phyloP scores from a whole-genome alignment of 2,888 invertebrate genomes.

The Microctonus hyperodae region DNA sequence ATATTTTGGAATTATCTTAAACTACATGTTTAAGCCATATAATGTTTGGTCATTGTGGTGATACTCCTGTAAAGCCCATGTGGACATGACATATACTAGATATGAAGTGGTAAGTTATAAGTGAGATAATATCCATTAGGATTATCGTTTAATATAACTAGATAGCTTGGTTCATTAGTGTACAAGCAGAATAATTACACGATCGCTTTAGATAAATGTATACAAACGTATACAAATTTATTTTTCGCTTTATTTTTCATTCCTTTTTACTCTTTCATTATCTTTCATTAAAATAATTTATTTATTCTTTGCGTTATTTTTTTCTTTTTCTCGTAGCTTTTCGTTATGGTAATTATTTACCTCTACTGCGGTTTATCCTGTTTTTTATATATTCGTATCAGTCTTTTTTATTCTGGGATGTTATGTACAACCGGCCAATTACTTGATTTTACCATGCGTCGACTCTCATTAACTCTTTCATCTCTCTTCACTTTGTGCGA shows the following conservation, averaged over 20 bases:
- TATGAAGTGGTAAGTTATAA: constrained; percentile 20
- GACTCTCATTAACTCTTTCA: background rate
- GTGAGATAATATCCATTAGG: constrained; percentile 39
- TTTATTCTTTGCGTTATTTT: background rate
- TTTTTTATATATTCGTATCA: background rate
- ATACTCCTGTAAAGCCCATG: background rate
- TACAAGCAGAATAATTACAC: constrained; percentile 1
- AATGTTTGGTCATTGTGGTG: background rate
- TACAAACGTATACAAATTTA: background rate
- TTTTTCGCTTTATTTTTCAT: background rate
- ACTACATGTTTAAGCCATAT: background rate
- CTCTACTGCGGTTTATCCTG: constrained; percentile 1
- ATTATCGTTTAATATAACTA: constrained; percentile 36
- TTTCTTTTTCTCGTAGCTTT: background rate
- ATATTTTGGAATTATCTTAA: background rate
- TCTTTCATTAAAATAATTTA: background rate
- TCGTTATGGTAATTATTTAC: background rate
- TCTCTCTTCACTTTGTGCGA: background rate
- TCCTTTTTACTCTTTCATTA: background rate
- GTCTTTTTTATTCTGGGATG: background rate
- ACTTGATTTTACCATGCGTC: constrained; percentile 4
- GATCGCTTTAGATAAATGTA: background rate
- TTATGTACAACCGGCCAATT: background rate
- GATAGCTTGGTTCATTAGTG: constrained; percentile 29
- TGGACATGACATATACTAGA: background rate